Evolutionary conservation across 2,113 vertebrate species (phyloP).

Genomic region (Xiphophorus couchianus): DNA sequence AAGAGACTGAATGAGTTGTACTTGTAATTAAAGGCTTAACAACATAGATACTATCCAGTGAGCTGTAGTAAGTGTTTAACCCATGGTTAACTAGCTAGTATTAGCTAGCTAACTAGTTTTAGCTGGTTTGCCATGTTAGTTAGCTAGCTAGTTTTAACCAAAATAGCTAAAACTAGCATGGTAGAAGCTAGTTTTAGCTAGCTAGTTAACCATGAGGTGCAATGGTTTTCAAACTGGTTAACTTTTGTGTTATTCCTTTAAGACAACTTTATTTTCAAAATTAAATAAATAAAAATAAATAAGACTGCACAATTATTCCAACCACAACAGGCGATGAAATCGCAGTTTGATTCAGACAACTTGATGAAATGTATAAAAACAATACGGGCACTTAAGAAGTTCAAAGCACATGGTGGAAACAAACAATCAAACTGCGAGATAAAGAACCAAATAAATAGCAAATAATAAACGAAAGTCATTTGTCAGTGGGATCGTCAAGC

Average conservation of each 20-base stretch:
- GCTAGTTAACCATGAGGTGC: neutral
- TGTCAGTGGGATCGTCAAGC: neutral
- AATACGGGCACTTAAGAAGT: conserved; percentile 63
- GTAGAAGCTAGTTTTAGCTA: no score
- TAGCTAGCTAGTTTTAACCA: no score
- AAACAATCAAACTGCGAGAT: conserved; percentile 58
- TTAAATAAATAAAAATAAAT: neutral
- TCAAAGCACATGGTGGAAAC: conserved; percentile 59
- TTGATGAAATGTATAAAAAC: conserved; percentile 35
- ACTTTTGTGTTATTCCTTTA: neutral
- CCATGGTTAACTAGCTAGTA: neutral
- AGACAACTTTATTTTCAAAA: conserved; percentile 7
- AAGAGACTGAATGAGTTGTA: neutral
- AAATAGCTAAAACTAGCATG: no score
- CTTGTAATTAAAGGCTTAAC: neutral
- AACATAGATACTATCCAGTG: neutral
- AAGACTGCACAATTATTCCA: conserved; percentile 7
- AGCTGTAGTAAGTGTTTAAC: neutral
- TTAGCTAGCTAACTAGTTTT: neutral
- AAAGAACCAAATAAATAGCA: neutral
- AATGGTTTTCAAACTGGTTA: conserved; percentile 8
- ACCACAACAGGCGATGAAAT: conserved; percentile 27
- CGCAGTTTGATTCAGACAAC: conserved; percentile 32
- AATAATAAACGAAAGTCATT: conserved; percentile 16
- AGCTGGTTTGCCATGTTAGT: neutral